phyloP scores from a whole-genome alignment of 1,140 invertebrate species.

The Tenebrio molitor region DNA sequence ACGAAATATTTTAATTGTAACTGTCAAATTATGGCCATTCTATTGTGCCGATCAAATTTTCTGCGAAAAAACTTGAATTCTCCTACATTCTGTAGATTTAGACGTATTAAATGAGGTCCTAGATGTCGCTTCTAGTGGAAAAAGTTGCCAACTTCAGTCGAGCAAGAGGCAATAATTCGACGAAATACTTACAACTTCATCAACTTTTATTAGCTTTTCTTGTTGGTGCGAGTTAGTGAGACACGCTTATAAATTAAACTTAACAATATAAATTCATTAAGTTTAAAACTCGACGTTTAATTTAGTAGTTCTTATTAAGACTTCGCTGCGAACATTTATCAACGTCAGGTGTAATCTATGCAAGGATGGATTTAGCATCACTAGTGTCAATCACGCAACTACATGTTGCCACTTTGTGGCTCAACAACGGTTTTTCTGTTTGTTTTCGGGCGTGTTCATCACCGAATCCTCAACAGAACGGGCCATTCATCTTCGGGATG shows the following conservation, averaged over 20 bases:
- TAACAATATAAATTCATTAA: conserved; percentile 26
- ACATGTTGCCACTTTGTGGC: conserved; percentile 18
- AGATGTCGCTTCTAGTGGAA: conserved; percentile 13
- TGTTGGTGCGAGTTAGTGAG: not conserved
- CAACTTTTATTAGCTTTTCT: conserved; percentile 33
- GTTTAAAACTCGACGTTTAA: conserved; percentile 23
- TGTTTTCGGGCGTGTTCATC: not conserved
- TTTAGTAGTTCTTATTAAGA: conserved; percentile 16
- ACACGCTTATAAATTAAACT: conserved; percentile 16
- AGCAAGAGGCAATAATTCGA: conserved; percentile 18
- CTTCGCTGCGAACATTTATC: not conserved
- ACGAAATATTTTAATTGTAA: too few species aligned
- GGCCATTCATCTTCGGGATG: conserved; percentile 24
- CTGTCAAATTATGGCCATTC: too few species aligned
- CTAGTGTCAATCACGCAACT: conserved; percentile 21
- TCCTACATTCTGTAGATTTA: too few species aligned
- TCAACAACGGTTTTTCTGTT: not conserved
- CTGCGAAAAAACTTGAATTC: too few species aligned
- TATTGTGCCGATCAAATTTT: too few species aligned
- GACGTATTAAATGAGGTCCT: conserved; percentile 5
- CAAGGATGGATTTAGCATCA: conserved; percentile 10
- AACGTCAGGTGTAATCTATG: conserved; percentile 12
- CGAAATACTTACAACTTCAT: conserved; percentile 18
- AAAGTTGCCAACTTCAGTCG: not conserved
- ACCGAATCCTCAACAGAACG: not conserved